phyloP scores from a whole-genome alignment of 2,888 invertebrate genomes.

The Tetrapedia diversipes region DNA sequence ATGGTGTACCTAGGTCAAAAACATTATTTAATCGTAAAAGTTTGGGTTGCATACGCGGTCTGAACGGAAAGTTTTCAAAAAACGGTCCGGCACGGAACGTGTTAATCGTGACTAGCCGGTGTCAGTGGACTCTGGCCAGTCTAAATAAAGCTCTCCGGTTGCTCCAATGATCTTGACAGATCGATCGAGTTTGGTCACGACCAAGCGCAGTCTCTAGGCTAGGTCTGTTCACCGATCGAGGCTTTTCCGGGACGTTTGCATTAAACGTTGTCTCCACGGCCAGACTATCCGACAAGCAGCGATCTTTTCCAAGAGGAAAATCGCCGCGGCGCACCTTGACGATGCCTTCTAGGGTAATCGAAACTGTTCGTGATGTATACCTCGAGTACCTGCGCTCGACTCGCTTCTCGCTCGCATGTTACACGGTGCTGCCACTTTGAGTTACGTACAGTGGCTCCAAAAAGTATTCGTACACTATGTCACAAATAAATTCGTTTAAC shows the following conservation, averaged over 20 bases:
- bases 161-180: constrained; percentile 64
- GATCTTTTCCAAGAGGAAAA: constrained; percentile 43
- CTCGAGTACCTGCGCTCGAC: constrained; percentile 11
- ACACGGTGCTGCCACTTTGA: constrained; percentile 13
- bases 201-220: constrained; percentile 30
- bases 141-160: constrained; percentile 54
- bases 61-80: too few species aligned
- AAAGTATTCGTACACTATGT: too few species aligned
- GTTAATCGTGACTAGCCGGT: constrained; percentile 20
- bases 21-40: too few species aligned
- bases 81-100: too few species aligned
- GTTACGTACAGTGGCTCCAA: too few species aligned
- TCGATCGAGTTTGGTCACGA: constrained; percentile 61
- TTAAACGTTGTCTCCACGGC: constrained; percentile 42
- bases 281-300: constrained; percentile 3
- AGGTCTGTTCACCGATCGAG: constrained; percentile 40
- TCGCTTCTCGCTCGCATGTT: neutral
- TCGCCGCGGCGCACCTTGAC: constrained; percentile 48
- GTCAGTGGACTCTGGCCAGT: constrained; percentile 31
- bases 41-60: too few species aligned
- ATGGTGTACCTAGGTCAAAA: too few species aligned
- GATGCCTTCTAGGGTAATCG: constrained; percentile 60
- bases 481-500: too few species aligned
- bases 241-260: constrained; percentile 66
- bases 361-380: constrained; percentile 55